Percentiles rank a stretch among this genome's conserved stretches.
phyloP scores from a whole-genome alignment of 2,888 invertebrate species.

The Trissonchulus latispiculum region DNA sequence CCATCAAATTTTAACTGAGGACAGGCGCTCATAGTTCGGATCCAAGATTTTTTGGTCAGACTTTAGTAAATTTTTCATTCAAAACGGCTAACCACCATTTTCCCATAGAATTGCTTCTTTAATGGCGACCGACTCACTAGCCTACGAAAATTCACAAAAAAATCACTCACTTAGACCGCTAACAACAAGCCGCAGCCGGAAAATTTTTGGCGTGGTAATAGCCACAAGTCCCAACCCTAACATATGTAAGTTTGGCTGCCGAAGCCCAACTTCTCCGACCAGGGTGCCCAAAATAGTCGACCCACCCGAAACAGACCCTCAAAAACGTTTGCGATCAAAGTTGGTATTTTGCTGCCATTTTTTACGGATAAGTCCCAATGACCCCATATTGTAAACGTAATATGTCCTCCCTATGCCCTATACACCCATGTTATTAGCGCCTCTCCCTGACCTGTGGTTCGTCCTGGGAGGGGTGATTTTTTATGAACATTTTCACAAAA shows the following conservation, averaged over 20 bases:
- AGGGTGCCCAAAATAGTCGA: background rate
- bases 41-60: too few relatives aligned
- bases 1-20: too few relatives aligned
- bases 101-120: too few relatives aligned
- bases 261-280: background rate
- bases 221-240: background rate
- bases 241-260: background rate
- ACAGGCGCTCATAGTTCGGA: too few relatives aligned
- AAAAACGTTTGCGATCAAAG: background rate
- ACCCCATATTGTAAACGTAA: background rate
- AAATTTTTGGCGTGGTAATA: background rate
- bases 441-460: background rate
- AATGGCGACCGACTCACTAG: too few relatives aligned
- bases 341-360: background rate
- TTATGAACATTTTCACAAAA: background rate
- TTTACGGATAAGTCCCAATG: background rate
- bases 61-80: too few relatives aligned
- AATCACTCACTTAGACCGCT: background rate
- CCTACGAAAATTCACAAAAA: background rate
- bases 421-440: background rate
- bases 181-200: background rate
- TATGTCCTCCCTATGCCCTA: background rate
- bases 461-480: background rate
- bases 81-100: too few relatives aligned
- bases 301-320: background rate